Percentiles rank a stretch among this genome's conserved stretches.
Conservation (phyloP, 2,113 vertebrate genomes). For the Gasterosteus nipponicus region DNA sequence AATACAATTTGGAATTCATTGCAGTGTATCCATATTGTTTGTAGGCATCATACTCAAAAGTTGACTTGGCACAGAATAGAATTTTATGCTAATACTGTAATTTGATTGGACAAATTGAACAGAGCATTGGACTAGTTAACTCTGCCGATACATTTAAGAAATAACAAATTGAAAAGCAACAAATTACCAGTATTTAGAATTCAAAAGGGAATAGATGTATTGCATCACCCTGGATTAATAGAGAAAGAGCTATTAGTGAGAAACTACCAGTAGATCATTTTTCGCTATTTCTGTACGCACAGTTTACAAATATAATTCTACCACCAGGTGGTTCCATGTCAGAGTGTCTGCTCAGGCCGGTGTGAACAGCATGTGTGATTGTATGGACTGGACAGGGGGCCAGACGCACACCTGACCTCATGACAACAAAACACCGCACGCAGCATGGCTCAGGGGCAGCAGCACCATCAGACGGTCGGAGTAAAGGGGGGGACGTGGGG, state of each 20-base stretch:
- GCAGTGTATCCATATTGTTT: not conserved
- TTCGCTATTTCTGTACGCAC: not conserved
- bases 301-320: conserved; percentile 1
- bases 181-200: not conserved
- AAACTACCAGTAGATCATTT: not conserved
- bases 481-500: conserved; percentile 18
- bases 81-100: not conserved
- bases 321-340: conserved; percentile 10
- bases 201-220: not conserved
- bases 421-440: conserved; percentile 37
- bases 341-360: conserved; percentile 44
- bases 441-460: conserved; percentile 39
- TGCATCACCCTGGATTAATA: not conserved
- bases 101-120: not conserved
- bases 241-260: not conserved
- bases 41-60: not conserved
- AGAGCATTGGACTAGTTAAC: not conserved
- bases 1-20: not conserved
- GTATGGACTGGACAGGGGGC: conserved; percentile 56
- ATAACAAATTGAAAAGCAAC: not conserved
- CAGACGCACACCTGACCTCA: conserved; percentile 47
- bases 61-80: not conserved
- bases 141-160: not conserved
- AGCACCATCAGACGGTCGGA: conserved; percentile 35
- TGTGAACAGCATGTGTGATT: conserved; percentile 56